Base-by-base conservation (phyloP, 2,113 vertebrate species). In the Nothocercus nigrocapillus region DNA sequence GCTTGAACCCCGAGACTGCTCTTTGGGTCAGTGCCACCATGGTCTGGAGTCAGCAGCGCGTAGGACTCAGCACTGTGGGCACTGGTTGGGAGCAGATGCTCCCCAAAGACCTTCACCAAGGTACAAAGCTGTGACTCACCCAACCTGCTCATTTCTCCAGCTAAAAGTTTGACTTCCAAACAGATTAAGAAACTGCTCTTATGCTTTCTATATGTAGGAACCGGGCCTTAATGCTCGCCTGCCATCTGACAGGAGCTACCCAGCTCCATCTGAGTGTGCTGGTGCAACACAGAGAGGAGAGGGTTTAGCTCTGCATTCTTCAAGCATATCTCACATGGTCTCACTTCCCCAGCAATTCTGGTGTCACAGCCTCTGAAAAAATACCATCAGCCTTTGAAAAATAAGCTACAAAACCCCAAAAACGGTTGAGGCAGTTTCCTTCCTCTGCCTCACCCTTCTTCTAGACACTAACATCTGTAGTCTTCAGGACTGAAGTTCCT, bases 401-500 rank as follows among this genome's bases (percentile, higher is more conserved):
- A 67, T 20, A 38, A 82, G 12, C 54, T 40, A 5, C 27, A 22
- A 38, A 2, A 14, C 5, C 38, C 13, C 8, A 16, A 25, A 49
- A 58, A 0, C 12, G 42, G 59, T 21, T 8, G 36, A 74, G 68
- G 54, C 86, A 66, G 80, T 66, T 69, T 76, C 7, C 64, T 90
- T 90, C 86, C 54, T 42, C 75, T 5, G 3, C 66, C 51, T 1
- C 61, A 1, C 93, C 83, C 93, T 95, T 95, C 83, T 68, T 92
- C 94, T 77, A 44, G 40, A 2, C 19, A 1, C 11, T 62, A 75
- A 32, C 44, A 13, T 85, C 85, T 91, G 88, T n/a, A 93, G 27
- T 40, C 56, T 85, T 62, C 56, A 59, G 79, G 66, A 25, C 45
- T 53, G 34, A 94, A 90, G 80, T 93, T 95, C 86, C 85, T 94